Evolutionary conservation across 53 echinoderm and acorn worm species (phyloP), one percentile per base, ranked within the genome.

Genomic region (Zoroaster sp.): DNA sequence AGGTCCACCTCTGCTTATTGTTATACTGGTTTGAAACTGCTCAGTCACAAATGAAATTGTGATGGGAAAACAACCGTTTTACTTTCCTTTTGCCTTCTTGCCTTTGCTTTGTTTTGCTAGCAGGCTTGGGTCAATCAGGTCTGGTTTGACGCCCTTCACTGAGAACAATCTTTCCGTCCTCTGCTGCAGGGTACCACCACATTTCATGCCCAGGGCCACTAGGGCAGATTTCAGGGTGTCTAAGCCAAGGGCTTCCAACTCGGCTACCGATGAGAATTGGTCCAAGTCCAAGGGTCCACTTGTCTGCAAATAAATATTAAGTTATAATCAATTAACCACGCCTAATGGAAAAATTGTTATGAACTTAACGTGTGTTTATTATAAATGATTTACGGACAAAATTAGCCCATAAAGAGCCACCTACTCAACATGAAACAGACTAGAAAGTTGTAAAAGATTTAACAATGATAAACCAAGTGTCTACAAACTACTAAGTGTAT

Each of bases 181-280:
- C 80, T 97, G 91, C 89, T 95, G 92, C 32, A 97, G 92, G 4
- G 97, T 97, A 12, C 97, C 97, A 35, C 97, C 97, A 89, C 97
- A 97, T 45, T 97, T 97, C 72, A 97, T 87, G 30, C 97, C 95
- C 39, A 90, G 90, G 4, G 53, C 88, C 90, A 97, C 93, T 53
- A 97, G 92, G 36, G 90, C 92, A 33, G 73, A 78, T 51, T 97
- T 97, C 74, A 97, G 92, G 36, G 86, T 40, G 36, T 97, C 95
- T 40, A 97, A 45, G n/a, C 97, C 97, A 4, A 87, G 37, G 7
- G 90, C 73, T 69, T 95, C 97, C 40, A 97, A 78, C 18, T 97
- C 95, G 0, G 73, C 39, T 35, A 51, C 83, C 4, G 93, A 83
- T 1, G 78, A 59, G 65, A 88, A 77, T 3, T 80, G 73, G 9